Percentiles rank a stretch among this genome's conserved stretches.
Conservation (phyloP, 2,113 vertebrate genomes). For the Psilopogon haemacephalus region DNA sequence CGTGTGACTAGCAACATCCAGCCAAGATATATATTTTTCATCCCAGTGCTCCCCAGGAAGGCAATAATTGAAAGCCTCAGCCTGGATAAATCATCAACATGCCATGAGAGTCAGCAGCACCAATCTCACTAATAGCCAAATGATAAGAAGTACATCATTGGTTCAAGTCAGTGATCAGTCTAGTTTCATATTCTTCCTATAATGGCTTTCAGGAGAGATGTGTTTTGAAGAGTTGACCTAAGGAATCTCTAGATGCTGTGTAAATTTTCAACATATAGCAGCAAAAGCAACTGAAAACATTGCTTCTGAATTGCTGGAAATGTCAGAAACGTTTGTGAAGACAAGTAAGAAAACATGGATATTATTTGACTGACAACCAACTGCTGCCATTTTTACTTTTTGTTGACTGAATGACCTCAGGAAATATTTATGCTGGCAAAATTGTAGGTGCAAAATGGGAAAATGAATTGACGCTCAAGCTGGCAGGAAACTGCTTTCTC, state of each 20-base stretch:
- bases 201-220: neutral
- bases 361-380: slow-evolving; percentile 66
- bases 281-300: neutral
- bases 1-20: neutral
- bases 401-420: slow-evolving; percentile 32
- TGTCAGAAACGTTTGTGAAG: slow-evolving; percentile 43
- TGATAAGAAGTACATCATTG: neutral
- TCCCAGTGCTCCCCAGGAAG: neutral
- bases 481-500: slow-evolving; percentile 34
- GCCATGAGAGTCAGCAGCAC: neutral
- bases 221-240: neutral
- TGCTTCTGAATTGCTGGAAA: slow-evolving; percentile 26
- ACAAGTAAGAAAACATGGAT: slow-evolving; percentile 44
- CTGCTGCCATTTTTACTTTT: slow-evolving; percentile 56
- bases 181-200: neutral
- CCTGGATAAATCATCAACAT: neutral
- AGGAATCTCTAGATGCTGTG: neutral
- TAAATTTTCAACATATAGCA: neutral
- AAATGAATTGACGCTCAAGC: slow-evolving; percentile 26
- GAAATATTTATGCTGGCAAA: slow-evolving; percentile 62
- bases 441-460: slow-evolving; percentile 16
- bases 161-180: neutral
- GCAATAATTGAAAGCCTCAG: neutral
- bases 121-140: neutral
- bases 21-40: neutral